These are phyloP conservation scores for Drosophila maculinotata DNA, from an alignment of 2,888 invertebrate species.

Conservation along the genomic window DNA sequence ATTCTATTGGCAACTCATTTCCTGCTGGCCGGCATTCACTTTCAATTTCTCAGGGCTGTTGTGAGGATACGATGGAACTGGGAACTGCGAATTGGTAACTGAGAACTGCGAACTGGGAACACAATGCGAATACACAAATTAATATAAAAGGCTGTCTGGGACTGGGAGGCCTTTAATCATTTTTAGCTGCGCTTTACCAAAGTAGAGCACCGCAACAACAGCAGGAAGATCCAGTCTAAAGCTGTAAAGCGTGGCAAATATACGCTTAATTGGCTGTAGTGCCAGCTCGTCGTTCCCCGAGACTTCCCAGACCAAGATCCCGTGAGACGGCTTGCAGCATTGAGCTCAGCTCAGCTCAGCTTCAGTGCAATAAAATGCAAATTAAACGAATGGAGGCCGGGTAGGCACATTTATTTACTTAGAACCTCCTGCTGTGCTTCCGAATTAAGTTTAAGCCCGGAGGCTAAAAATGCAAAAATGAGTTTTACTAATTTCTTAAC, in stretches of 20 bases:
- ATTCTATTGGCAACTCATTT: constrained; percentile 80
- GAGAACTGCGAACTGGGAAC: not conserved
- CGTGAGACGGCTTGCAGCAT: constrained; percentile 7
- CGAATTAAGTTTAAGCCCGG: constrained; percentile 90
- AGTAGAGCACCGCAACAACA: constrained; percentile 63
- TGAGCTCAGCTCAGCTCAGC: constrained; percentile 12
- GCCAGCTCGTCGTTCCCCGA: constrained; percentile 19
- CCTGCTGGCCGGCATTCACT: constrained; percentile 73
- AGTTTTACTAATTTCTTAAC: constrained; percentile 85
- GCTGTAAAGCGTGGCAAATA: constrained; percentile 82
- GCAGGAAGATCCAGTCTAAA: constrained; percentile 38
- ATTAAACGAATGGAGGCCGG: constrained; percentile 80
- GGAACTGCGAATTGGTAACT: not conserved
- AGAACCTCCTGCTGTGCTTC: constrained; percentile 90
- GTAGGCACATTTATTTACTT: constrained; percentile 85
- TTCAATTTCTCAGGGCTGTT: constrained; percentile 69
- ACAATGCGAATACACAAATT: constrained; percentile 67
- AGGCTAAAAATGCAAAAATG: constrained; percentile 87
- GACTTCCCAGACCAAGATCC: constrained; percentile 9
- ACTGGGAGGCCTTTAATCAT: constrained; percentile 72
- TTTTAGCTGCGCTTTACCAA: constrained; percentile 65
- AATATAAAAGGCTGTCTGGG: constrained; percentile 73
- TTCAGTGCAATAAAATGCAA: constrained; percentile 83
- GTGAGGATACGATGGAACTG: constrained; percentile 10
- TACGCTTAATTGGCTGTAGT: constrained; percentile 77